These are phyloP conservation scores for Axis porcinus DNA, from an alignment of 2,113 vertebrate species.

Conservation along the genomic window DNA sequence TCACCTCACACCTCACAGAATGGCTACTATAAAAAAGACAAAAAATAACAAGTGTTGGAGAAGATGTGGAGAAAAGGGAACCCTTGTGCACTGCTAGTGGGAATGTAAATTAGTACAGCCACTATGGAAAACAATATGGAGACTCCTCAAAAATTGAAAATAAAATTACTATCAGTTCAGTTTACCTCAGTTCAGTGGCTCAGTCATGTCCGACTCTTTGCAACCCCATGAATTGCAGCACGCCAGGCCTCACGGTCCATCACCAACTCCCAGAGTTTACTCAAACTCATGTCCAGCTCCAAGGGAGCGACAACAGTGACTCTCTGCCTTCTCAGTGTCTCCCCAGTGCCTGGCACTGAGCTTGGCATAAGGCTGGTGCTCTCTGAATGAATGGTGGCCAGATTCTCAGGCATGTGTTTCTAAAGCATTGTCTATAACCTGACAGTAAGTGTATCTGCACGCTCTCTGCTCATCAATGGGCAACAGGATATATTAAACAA, in stretches of 20 bases:
- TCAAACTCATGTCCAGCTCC: not conserved
- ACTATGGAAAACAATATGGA: not conserved
- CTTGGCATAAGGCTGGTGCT: not conserved
- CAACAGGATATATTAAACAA: not conserved
- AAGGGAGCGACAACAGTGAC: not conserved
- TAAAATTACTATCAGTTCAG: not conserved
- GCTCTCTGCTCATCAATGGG: not conserved
- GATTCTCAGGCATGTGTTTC: not conserved
- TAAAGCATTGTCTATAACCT: slow-evolving; percentile 14
- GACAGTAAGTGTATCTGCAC: not conserved
- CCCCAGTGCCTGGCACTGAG: not conserved
- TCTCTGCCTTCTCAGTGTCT: not conserved
- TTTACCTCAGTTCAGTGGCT: no score
- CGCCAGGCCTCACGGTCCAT: no score
- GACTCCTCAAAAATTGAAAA: not conserved
- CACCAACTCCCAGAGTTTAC: no score
- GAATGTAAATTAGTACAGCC: not conserved
- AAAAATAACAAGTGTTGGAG: not conserved
- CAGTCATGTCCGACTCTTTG: no score
- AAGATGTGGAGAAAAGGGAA: not conserved
- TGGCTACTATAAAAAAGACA: not conserved
- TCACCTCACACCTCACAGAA: not conserved
- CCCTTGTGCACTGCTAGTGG: not conserved
- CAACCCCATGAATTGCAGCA: no score
- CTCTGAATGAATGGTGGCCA: slow-evolving; percentile 22